Evolutionary conservation across 2,113 vertebrate genomes (phyloP), one percentile per base, ranked within the genome.

Genomic region (Seriola rivoliana): DNA sequence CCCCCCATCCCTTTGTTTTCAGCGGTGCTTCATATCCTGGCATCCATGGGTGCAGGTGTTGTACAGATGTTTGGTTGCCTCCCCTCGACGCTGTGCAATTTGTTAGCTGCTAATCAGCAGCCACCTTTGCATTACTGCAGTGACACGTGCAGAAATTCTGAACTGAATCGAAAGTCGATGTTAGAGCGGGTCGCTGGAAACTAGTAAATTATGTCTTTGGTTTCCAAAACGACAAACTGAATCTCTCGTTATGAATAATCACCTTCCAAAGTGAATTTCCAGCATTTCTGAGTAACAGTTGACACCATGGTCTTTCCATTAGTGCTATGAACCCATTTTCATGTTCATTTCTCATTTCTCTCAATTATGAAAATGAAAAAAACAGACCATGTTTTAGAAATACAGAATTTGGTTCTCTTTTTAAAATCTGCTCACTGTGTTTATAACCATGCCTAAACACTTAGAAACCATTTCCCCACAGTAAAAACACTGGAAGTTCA

Each of bases 1-100:
- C 44, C 7, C 34, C n/a, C 10, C 57, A 0, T 42, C 19, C 32
- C 16, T 44, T 62, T 44, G 79, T 73, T 58, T 82, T 60, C 85
- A 32, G 25, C 63, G 63, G 66, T 13, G 86, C 91, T 90, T 89
- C 77, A 89, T 90, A 95, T 95, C 95, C 97, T 95, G 93, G 96
- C 90, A 95, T 91, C 85, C 90, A 92, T 91, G 93, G 93, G 95
- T 95, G 96, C 97, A 97, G 97, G 97, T 97, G 97, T 96, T 95
- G 95, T 95, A 93, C 89, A 95, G 93, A 92, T 92, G 92, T 91
- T 90, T 38, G 72, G 66, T 79, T 21, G 67, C 76, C 46, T 69
- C 84, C 82, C 82, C 84, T 83, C 57, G 71, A 38, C 63, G 63
- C 70, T 8, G 58, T 42, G 81, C 81, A 89, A 89, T 91, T 92